A percentile compares a stretch with the other conserved stretches of the same genome.
Evolutionary conservation across 2,113 vertebrate species (phyloP).

Genomic region (Helogale parvula): DNA sequence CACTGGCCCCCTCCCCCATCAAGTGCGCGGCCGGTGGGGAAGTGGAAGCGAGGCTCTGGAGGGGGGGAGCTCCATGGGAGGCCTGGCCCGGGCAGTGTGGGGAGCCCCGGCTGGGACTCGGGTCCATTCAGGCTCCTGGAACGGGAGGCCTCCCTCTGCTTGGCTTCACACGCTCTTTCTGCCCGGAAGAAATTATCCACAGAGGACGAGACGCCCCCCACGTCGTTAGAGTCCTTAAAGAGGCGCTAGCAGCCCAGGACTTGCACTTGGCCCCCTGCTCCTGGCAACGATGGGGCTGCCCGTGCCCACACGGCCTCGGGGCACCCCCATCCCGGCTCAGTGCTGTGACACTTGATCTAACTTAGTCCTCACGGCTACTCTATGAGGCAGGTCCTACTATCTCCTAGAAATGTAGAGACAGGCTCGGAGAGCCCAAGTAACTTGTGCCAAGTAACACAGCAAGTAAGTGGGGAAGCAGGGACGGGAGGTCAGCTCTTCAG

Average conservation of each 20-base stretch:
- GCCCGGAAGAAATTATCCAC: neutral
- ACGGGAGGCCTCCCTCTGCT: neutral
- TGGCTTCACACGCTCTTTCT: neutral
- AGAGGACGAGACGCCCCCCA: neutral
- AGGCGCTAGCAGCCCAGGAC: fast-evolving
- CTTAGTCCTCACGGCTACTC: fast-evolving
- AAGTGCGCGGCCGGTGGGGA: neutral
- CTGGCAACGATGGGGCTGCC: fast-evolving
- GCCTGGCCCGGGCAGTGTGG: neutral
- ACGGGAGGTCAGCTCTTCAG: neutral
- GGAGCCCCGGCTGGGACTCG: neutral
- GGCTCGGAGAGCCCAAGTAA: neutral
- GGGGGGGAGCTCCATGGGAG: neutral
- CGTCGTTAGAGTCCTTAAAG: fast-evolving
- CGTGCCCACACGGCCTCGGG: fast-evolving
- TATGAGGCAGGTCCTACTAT: fast-evolving
- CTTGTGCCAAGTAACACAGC: neutral
- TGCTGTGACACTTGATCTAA: fast-evolving
- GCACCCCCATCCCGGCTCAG: fast-evolving
- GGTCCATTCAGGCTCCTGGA: neutral
- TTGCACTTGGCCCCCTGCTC: neutral
- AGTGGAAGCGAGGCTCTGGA: fast-evolving
- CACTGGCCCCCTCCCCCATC: neutral
- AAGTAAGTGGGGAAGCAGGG: neutral
- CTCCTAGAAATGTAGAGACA: neutral